Conservation (phyloP, 2,113 vertebrate genomes). For the Bubalus kerabau region DNA sequence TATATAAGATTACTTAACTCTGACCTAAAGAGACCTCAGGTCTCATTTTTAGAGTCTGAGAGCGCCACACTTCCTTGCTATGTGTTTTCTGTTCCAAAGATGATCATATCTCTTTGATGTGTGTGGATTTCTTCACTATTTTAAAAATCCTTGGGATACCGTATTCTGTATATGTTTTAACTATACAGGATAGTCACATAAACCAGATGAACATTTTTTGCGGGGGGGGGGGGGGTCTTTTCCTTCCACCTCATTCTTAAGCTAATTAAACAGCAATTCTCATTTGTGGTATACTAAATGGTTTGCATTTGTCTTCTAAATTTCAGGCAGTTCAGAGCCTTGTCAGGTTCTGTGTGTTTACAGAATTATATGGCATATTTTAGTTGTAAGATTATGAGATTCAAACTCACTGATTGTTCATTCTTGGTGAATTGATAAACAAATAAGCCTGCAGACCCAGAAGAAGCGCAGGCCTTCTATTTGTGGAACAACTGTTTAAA, state of each 20-base stretch:
- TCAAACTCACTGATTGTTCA: neutral
- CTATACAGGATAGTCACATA: neutral
- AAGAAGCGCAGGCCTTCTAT: neutral
- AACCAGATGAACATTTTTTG: neutral
- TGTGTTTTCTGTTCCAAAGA: neutral
- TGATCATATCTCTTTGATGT: neutral
- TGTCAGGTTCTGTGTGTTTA: neutral
- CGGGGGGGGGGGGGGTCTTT: accelerated
- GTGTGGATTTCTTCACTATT: neutral
- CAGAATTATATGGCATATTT: slow-evolving; percentile 21
- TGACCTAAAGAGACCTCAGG: neutral
- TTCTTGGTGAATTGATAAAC: neutral
- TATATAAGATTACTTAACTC: neutral
- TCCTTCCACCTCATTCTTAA: neutral
- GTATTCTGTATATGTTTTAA: neutral
- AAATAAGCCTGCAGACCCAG: neutral
- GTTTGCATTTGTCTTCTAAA: slow-evolving; percentile 13
- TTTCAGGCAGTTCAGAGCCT: neutral
- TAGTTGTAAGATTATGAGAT: slow-evolving; percentile 16
- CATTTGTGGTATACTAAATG: neutral
- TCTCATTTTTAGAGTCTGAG: neutral
- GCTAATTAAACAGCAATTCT: neutral
- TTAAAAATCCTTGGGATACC: neutral
- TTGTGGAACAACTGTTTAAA: neutral
- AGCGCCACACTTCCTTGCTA: neutral